Evolutionary conservation across 2,797 vertebrate genomes (phyloP), one percentile per base, ranked within the genome.

Genomic region (Synaphobranchus kaupii): DNA sequence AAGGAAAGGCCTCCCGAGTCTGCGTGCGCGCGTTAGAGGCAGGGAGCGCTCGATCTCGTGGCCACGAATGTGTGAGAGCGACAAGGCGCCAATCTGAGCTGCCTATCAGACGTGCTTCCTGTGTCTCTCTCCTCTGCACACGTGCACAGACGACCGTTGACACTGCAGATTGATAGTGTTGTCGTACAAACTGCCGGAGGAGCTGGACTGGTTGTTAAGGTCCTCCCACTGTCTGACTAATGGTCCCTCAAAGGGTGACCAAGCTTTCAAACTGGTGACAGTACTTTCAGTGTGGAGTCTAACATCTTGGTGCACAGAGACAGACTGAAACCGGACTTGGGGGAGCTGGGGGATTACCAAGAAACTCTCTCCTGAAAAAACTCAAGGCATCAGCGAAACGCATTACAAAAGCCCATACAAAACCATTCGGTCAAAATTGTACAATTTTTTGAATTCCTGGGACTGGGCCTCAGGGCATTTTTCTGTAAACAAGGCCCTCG

Each of bases 401-500:
- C 17, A 48, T 80, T 80, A 80, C 76, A 8, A 22, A 80, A 47
- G 76, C 76, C 76, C 76, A 80, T 44, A 44, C 12, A 76, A 76
- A 39, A 76, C 28, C 13, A 76, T 39, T 3, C 17, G 71, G 76
- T 22, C 76, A 47, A 47, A 25, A 48, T 22, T 22, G 39, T 9
- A 47, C 39, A 17, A 10, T 2, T 6, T 2, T 2, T 6, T 2
- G 20, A 25, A 48, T 25, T 80, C 34, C 28, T 48, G 17, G 20
- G 76, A 44, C 34, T 39, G 12, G 28, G 28, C 31, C 31, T 39
- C 2, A 34, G 31, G 31, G 68, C 68, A 31, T 34, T 6, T 68
- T 68, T 68, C n/a, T 76, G 71, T 34, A 76, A 34, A 76, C 15
- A 17, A 39, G 31, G 6, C 9, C 71, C 4, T 39, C 34, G 34